These are phyloP conservation scores for Onchidella celtica DNA, from an alignment of 2,888 invertebrate species.

Conservation along the genomic window DNA sequence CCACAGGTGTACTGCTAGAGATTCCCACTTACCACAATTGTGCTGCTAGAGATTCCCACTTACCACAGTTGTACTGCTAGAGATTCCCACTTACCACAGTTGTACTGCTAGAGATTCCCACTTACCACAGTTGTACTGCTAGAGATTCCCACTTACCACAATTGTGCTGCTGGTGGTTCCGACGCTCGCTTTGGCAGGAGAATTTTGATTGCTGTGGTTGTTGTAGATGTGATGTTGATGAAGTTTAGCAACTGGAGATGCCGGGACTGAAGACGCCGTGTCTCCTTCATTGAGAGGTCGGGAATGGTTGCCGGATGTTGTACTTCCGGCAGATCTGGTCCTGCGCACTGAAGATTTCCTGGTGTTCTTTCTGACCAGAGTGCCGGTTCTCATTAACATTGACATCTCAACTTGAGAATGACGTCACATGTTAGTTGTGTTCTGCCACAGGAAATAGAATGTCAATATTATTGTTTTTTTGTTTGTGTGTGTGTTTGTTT, in stretches of 20 bases:
- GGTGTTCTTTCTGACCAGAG: slow-evolving; percentile 52
- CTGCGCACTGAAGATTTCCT: slow-evolving; percentile 55
- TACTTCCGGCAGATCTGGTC: slow-evolving; percentile 53
- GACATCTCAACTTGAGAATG: slow-evolving; percentile 46
- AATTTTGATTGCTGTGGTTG: slow-evolving; percentile 16
- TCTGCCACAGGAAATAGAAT: no score
- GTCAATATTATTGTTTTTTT: not conserved
- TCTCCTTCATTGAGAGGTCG: slow-evolving; percentile 21
- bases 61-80: no score
- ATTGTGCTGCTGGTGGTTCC: slow-evolving; percentile 43
- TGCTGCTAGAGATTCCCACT: no score
- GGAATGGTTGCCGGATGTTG: slow-evolving; percentile 33
- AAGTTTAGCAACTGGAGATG: slow-evolving; percentile 55
- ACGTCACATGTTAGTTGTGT: not conserved
- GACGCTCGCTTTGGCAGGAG: slow-evolving; percentile 36
- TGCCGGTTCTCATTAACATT: slow-evolving; percentile 57
- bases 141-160: slow-evolving; percentile 47
- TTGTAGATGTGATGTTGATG: slow-evolving; percentile 44
- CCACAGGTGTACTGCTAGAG: no score
- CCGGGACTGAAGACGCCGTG: slow-evolving; percentile 48
- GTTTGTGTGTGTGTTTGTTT: not conserved
- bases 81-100: no score
- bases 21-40: no score
- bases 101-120: no score
- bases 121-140: no score